phyloP scores from a whole-genome alignment of 2,113 vertebrate species.

The Sakesphorus luctuosus region DNA sequence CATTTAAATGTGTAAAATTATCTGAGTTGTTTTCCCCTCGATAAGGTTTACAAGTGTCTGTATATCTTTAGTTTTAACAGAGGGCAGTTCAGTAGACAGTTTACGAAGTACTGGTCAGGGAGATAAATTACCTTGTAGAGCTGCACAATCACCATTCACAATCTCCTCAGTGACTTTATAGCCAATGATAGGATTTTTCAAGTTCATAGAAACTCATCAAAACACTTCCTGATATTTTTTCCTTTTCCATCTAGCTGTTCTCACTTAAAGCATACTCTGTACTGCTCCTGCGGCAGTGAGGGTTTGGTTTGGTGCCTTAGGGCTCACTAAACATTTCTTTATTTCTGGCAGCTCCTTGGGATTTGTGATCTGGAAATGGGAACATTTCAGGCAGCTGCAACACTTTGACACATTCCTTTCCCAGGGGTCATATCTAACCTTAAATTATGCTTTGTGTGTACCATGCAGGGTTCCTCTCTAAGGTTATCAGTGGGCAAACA shows the following conservation, averaged over 20 bases:
- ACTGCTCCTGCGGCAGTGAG: not conserved
- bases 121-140: slow-evolving; percentile 61
- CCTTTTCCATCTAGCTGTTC: not conserved
- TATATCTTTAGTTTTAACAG: slow-evolving; percentile 69
- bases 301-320: slow-evolving; percentile 52
- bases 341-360: slow-evolving; percentile 36
- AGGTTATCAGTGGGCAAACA: not conserved
- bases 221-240: slow-evolving; percentile 46
- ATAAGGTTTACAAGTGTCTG: slow-evolving; percentile 70
- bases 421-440: not conserved
- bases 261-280: slow-evolving; percentile 29
- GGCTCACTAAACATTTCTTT: not conserved
- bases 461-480: not conserved
- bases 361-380: slow-evolving; percentile 47
- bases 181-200: slow-evolving; percentile 71
- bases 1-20: slow-evolving; percentile 70
- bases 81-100: slow-evolving; percentile 68
- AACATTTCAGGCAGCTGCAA: slow-evolving; percentile 8
- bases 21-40: slow-evolving; percentile 65
- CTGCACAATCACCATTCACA: slow-evolving; percentile 43
- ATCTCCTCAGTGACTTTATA: slow-evolving; percentile 62
- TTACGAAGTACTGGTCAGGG: slow-evolving; percentile 66
- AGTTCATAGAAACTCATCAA: slow-evolving; percentile 71
- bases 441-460: not conserved
- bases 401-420: not conserved